phyloP scores from a whole-genome alignment of 1,140 invertebrate species.

The Zophobas atratus region DNA sequence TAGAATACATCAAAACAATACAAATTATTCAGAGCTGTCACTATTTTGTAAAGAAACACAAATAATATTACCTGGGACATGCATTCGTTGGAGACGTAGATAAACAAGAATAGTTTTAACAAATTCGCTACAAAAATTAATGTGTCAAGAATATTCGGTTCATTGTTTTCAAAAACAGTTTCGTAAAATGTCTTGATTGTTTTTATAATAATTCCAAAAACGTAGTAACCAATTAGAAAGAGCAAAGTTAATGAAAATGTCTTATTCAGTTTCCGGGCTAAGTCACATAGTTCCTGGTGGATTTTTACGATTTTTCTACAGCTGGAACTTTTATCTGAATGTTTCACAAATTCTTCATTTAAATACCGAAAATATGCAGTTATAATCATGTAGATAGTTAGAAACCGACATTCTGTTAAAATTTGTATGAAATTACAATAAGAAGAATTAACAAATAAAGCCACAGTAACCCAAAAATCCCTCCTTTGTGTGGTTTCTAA shows the following conservation, averaged over 20 bases:
- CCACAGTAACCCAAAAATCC: conserved; percentile 2
- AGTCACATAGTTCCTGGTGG: conserved; percentile 22
- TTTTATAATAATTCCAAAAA: background rate
- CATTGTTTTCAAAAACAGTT: background rate
- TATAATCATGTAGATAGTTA: background rate
- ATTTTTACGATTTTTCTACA: conserved; percentile 23
- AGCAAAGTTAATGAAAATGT: conserved; percentile 10
- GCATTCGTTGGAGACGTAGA: background rate
- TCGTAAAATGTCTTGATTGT: background rate
- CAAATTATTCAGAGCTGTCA: background rate
- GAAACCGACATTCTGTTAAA: conserved; percentile 3
- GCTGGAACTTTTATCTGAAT: background rate
- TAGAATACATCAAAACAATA: background rate
- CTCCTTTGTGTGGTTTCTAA: background rate
- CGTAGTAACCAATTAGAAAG: conserved; percentile 9
- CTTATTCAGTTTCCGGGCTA: conserved; percentile 2
- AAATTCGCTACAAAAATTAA: background rate
- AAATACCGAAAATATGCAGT: conserved; percentile 18
- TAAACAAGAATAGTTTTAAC: background rate
- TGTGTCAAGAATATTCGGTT: background rate
- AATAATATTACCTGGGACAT: conserved; percentile 10
- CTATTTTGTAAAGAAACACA: too few species aligned
- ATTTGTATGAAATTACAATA: background rate
- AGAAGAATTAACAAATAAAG: conserved; percentile 5
- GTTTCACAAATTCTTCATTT: background rate